Percentiles rank a stretch among this genome's conserved stretches.
These are phyloP conservation scores for Ladona fulva DNA, from an alignment of 1,140 invertebrate genomes.

Conservation along the genomic window DNA sequence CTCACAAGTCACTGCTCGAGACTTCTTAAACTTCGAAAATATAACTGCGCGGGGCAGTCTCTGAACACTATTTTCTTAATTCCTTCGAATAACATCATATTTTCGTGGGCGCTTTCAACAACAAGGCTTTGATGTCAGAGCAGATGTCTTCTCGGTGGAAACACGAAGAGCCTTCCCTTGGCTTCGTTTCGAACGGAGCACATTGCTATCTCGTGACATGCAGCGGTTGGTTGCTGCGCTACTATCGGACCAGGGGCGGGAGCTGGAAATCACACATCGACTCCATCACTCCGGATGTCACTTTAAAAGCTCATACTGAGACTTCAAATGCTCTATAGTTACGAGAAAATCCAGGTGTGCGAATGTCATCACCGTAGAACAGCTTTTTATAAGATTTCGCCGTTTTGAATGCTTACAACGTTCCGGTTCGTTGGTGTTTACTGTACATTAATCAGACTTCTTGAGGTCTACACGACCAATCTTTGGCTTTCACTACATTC, in stretches of 20 bases:
- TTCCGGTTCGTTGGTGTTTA: too few relatives aligned
- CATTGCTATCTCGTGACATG: background rate
- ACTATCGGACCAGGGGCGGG: background rate
- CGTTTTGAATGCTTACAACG: background rate
- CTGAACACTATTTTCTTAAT: background rate
- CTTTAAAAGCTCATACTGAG: background rate
- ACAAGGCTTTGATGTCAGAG: background rate
- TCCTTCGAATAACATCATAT: background rate
- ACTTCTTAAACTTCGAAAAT: background rate
- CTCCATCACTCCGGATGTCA: background rate
- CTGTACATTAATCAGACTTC: too few relatives aligned
- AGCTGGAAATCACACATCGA: background rate
- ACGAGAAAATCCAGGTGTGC: background rate
- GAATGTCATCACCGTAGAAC: background rate
- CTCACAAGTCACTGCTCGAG: background rate
- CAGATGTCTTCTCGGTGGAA: background rate
- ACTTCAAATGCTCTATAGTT: background rate
- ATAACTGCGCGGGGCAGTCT: background rate
- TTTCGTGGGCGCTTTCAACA: background rate
- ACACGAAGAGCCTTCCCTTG: background rate
- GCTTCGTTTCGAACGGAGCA: background rate
- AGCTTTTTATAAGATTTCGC: background rate
- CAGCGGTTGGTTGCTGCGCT: background rate
- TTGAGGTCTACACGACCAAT: too few relatives aligned
- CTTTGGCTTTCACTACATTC: too few relatives aligned